Base-by-base conservation (phyloP, 2,888 invertebrate genomes). In the Sinopyrophorus schimmeli region DNA sequence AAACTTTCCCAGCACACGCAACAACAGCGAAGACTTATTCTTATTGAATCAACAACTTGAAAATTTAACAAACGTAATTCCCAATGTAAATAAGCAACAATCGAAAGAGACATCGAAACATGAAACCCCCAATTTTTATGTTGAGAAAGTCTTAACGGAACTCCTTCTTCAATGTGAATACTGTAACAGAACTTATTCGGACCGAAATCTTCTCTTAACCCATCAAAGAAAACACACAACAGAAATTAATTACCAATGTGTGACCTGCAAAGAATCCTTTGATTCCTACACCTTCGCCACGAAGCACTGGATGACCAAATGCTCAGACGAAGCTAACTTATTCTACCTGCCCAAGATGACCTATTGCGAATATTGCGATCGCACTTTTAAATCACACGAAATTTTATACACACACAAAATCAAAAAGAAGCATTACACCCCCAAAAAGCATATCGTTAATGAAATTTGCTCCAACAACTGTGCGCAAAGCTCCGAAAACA, bases 141-240 rank as follows among this genome's bases (percentile, higher is more conserved):
- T 70, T 3, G 68, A 71, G 43, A 71, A 69, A 59, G 67, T 72
- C 16, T 57, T 68, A n/a, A 74, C 73, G 0, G 74, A 74, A 54
- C 58, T 73, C 14, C 51, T 81, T 3, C 67, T 80, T 17, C 81
- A 82, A 60, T 82, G 82, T 53, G 82, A 82, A 64, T 82, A 78
- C 59, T 83, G 82, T 58, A 81, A 81, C 57, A 75, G 76, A 26
- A 74, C 78, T 0, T 83, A 80, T 57, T 74, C 76, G 0, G 79
- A 81, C 32, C 74, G 76, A 28, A 71, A 73, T 0, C 69, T 73
- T 27, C 60, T 83, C 17, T 61, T 75, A 6, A 59, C 60, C 20
- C 78, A 78, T 54, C 74, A 74, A 49, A 65, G 68, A 37, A 67
- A 61, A 10, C 78, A 78, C 49, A 69, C 73, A 1, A 72, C 76